Base-by-base conservation (phyloP, 2,888 invertebrate species). In the Mellilla xanthometata region DNA sequence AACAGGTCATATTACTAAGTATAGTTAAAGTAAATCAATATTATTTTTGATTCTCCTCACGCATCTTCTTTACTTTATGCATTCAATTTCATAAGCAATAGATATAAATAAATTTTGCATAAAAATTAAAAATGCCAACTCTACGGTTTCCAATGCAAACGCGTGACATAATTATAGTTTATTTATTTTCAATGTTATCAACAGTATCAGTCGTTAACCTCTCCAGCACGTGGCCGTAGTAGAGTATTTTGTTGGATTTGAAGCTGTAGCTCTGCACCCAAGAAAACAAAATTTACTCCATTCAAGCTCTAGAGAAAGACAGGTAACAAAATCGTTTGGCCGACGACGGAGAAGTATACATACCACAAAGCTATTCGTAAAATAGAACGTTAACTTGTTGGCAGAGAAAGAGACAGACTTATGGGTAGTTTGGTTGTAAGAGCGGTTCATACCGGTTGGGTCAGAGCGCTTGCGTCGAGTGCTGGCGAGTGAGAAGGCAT, bases 261-360 rank as follows among this genome's bases (percentile, higher is more conserved):
- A 87, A 85, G 89, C 85, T 87, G 88, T 87, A 89, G 89, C 87
- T 88, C 82, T 82, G 82, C 71, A 77, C 60, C 81, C 77, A n/a
- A 84, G 81, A 77, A 81, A 77, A 83, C 81, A 84, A 86, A 84
- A 71, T 86, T 81, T 77, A 63, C 82, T 74, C 68, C 88, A 89
- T 89, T 89, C 86, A 88, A 83, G 77, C 85, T 85, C 78, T 88
- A 88, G 89, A 89, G 83, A 82, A 89, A 89, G 89, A 89, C 87
- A 86, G 89, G 79, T 81, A 87, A 84, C 86, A 75, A 83, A 88
- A 79, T 86, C 79, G 78, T 83, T 87, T 87, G 78, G 85, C 75
- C 78, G 80, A 76, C 85, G 89, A 89, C 88, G 79, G 89, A 89
- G 89, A 89, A 88, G 89, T 88, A 88, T 87, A 88, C 88, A 89